A percentile compares a stretch with the other conserved stretches of the same genome.
These are phyloP conservation scores for Poecilia wingei DNA, from an alignment of 2,797 vertebrate species.

Conservation along the genomic window DNA sequence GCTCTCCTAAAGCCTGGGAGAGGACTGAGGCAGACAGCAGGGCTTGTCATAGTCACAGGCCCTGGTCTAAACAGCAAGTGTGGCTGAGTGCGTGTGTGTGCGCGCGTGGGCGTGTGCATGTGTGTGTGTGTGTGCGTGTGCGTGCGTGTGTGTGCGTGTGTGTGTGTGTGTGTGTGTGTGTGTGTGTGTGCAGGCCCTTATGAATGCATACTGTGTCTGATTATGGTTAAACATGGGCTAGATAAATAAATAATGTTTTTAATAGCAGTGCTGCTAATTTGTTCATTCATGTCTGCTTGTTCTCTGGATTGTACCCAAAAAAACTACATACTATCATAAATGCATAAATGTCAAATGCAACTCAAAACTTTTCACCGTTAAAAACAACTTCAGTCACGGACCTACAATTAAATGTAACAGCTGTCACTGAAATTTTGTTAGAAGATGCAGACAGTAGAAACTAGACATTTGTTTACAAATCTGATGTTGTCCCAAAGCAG, in stretches of 20 bases:
- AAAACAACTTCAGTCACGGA: background rate
- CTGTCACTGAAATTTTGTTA: background rate
- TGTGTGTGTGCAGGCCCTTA: background rate
- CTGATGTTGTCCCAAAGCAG: background rate
- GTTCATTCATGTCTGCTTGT: slow-evolving; percentile 3
- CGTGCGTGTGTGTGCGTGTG: too few relatives aligned
- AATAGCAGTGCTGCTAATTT: background rate
- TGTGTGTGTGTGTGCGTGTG: background rate
- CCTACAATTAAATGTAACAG: background rate
- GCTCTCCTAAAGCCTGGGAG: slow-evolving; percentile 71
- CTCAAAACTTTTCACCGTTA: background rate
- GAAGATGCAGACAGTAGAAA: background rate
- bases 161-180: slow-evolving; percentile 22
- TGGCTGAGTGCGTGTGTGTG: slow-evolving; percentile 21
- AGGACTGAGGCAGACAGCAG: slow-evolving; percentile 74
- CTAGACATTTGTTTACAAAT: background rate
- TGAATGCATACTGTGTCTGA: slow-evolving; percentile 28
- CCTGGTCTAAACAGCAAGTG: slow-evolving; percentile 47
- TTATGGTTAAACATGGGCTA: slow-evolving; percentile 22
- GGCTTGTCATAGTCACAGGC: slow-evolving; percentile 74
- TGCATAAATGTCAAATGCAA: background rate
- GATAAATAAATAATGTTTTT: slow-evolving; percentile 16
- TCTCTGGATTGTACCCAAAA: background rate
- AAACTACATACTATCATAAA: background rate
- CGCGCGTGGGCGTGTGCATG: slow-evolving; percentile 19